These are phyloP conservation scores for Muscicapa striata DNA, from an alignment of 2,797 vertebrate genomes.

Conservation along the genomic window DNA sequence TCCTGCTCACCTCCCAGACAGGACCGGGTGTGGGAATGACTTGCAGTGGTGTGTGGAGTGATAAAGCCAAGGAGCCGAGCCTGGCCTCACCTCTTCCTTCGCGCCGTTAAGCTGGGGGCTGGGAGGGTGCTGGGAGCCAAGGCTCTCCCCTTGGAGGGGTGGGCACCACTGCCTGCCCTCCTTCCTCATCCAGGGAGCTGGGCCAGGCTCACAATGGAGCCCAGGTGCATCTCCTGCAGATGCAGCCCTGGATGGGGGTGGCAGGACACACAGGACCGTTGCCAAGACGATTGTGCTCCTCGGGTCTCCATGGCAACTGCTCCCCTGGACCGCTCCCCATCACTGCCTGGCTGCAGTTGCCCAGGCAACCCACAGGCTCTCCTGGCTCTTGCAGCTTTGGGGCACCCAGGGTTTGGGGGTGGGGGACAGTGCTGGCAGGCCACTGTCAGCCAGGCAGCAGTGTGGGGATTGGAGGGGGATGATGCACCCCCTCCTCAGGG, in stretches of 20 bases:
- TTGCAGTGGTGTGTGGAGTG: not conserved
- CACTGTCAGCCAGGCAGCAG: not conserved
- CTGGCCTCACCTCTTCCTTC: not conserved
- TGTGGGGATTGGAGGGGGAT: not conserved
- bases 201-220: not conserved
- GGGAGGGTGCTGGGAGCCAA: not conserved
- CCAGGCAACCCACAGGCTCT: slow-evolving; percentile 38
- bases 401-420: not conserved
- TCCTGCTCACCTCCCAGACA: accelerated
- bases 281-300: not conserved
- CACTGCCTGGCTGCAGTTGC: slow-evolving; percentile 53
- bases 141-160: not conserved
- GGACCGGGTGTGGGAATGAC: accelerated
- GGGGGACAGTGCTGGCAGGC: not conserved
- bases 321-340: slow-evolving; percentile 53
- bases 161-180: not conserved
- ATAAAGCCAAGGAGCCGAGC: slow-evolving; percentile 29
- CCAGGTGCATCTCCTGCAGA: not conserved
- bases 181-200: not conserved
- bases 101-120: not conserved
- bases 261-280: not conserved
- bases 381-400: not conserved
- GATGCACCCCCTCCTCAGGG: not conserved
- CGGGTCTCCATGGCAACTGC: slow-evolving; percentile 36
- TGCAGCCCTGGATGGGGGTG: not conserved